Evolutionary conservation across 2,888 invertebrate genomes (phyloP).

Genomic region (Cryptocheilus praepositus): DNA sequence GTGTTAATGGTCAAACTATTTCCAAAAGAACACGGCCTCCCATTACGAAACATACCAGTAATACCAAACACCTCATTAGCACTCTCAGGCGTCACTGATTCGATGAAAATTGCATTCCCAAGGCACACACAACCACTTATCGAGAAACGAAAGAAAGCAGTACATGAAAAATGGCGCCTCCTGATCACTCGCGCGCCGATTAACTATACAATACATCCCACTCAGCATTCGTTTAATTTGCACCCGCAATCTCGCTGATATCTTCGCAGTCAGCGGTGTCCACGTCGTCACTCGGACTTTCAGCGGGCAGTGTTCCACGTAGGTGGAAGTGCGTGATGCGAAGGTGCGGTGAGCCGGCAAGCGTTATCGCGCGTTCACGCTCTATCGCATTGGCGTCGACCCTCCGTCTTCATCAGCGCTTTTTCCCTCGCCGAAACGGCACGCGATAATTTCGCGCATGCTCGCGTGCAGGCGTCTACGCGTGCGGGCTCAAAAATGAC

Average conservation of each 20-base stretch:
- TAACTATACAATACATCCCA: not conserved
- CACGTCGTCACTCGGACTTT: slow-evolving; percentile 14
- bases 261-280: slow-evolving; percentile 4
- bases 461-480: no score
- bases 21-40: no score
- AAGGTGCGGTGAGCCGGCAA: slow-evolving; percentile 24
- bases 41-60: no score
- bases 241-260: no score
- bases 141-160: not conserved
- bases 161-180: not conserved
- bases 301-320: slow-evolving; percentile 11
- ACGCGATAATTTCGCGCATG: no score
- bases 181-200: not conserved
- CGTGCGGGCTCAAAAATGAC: no score
- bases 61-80: no score
- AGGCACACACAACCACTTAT: no score
- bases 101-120: no score
- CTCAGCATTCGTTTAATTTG: not conserved
- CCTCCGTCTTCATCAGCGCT: slow-evolving; percentile 57
- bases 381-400: slow-evolving; percentile 57
- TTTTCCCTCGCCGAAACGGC: slow-evolving; percentile 34
- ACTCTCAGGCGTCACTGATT: no score
- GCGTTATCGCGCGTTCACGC: slow-evolving; percentile 62
- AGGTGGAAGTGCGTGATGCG: not conserved
- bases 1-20: no score